Evolutionary conservation across 1,140 invertebrate species (phyloP), one percentile per base, ranked within the genome.

Genomic region (Aricia agestis): DNA sequence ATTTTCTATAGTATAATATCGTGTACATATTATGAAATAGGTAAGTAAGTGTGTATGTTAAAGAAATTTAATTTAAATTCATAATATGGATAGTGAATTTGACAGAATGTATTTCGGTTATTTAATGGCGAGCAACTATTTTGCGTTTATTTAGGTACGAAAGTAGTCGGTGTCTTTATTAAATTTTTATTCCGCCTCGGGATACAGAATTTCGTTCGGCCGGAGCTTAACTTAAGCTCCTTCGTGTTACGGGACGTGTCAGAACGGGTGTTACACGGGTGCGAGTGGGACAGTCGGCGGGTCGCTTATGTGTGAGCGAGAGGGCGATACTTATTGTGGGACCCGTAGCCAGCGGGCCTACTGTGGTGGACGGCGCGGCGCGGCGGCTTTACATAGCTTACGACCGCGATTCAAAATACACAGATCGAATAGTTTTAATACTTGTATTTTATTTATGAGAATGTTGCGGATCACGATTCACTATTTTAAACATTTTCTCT

Each of bases 201-300:
- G 73, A 77, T 76, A 15, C 45, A 52, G 74, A 80, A 78, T 78
- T 77, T 78, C 79, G 75, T 74, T 78, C 74, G 73, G 67, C 71
- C 73, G 69, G 65, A 73, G 79, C 77, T 80, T 78, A 80, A 74
- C 71, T 78, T 78, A 77, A 80, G 79, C 75, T 77, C 74, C 78
- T 69, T 71, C 74, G 73, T 76, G 79, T 77, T 75, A 72, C 76
- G 79, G 76, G 77, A 76, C 76, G 79, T 78, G 79, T 81, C 75
- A 74, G 74, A 74, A 73, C 67, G 74, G 74, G 73, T 78, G 69
- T 74, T 74, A 18, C 42, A 71, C 25, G 58, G 31, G 74, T 77
- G 66, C 13, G 73, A 78, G 67, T 10, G 72, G 57, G 76, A 74
- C 68, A 73, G 70, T 42, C 25, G 58, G 57, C 36, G 41, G 59